phyloP scores from a whole-genome alignment of 1,140 invertebrate genomes.

The Trachymyrmex septentrionalis region DNA sequence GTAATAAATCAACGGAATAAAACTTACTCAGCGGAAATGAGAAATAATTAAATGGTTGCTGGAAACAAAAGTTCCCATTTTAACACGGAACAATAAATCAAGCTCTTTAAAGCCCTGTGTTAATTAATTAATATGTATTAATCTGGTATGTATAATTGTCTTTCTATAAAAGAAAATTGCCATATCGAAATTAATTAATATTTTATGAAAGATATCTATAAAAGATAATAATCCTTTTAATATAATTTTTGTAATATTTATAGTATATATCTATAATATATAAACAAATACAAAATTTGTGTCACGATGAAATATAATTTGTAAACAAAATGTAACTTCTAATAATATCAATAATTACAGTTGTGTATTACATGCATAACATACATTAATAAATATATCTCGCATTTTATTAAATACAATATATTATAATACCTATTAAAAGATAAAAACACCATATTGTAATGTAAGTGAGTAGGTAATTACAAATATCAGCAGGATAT shows the following conservation, averaged over 20 bases:
- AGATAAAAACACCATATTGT: neutral
- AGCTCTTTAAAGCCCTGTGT: neutral
- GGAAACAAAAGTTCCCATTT: constrained; percentile 9
- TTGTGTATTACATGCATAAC: neutral
- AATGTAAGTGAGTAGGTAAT: neutral
- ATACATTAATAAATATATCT: neutral
- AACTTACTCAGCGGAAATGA: constrained; percentile 22
- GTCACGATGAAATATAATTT: neutral
- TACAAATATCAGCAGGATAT: neutral
- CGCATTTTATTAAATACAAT: neutral
- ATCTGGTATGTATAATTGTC: neutral
- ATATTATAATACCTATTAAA: neutral
- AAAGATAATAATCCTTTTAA: constrained; percentile 10
- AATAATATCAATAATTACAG: neutral
- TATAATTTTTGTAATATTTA: neutral
- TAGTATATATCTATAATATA: neutral
- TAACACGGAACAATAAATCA: neutral
- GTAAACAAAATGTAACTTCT: neutral
- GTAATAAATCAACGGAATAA: constrained; percentile 28
- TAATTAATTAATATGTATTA: constrained; percentile 29
- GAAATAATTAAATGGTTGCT: constrained; percentile 33
- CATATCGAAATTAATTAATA: neutral
- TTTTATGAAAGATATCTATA: neutral
- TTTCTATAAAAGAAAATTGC: neutral
- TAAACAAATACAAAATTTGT: no score